Evolutionary conservation across 2,888 invertebrate genomes (phyloP), one percentile per base, ranked within the genome.

Genomic region (Limnephilus lunatus): DNA sequence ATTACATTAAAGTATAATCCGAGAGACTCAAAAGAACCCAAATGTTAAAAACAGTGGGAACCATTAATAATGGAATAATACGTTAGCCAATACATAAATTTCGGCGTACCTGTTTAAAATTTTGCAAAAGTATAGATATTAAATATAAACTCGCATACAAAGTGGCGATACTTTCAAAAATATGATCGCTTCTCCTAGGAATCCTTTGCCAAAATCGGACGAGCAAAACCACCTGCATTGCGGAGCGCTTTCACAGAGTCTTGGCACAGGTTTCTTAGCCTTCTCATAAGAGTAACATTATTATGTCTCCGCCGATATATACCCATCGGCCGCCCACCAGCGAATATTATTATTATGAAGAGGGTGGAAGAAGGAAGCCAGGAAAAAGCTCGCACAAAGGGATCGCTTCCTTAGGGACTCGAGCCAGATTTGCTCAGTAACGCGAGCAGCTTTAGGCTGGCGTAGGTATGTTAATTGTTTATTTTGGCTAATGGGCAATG

Each of bases 251-350:
- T 95, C 95, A 94, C 94, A 94, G 94, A 94, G 94, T 95, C 94
- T 95, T 95, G 95, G 95, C 95, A 95, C 95, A 94, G 94, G 94
- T 94, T 95, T 95, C 95, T 95, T 95, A 95, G 95, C 94, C 94
- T 93, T 93, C 94, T 94, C 93, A 93, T 92, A 94, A 94, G 94
- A 94, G 93, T 94, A 94, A 94, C 94, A 94, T 94, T 94, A 94
- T 94, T 94, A 94, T 94, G 94, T 94, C 94, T 94, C 92, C 94
- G 90, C 93, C 92, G 91, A 93, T 93, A 94, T 93, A 93, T 93
- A 92, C 91, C 85, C 90, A 91, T 90, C 90, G 94, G 92, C 91
- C 93, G 90, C 92, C 92, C 90, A 92, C 81, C 90, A 87, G 87
- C 89, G 86, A 85, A 92, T 90, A 92, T 92, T 90, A 92, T 90